phyloP scores from a whole-genome alignment of 2,113 vertebrate genomes.

The Accipiter virgatus region DNA sequence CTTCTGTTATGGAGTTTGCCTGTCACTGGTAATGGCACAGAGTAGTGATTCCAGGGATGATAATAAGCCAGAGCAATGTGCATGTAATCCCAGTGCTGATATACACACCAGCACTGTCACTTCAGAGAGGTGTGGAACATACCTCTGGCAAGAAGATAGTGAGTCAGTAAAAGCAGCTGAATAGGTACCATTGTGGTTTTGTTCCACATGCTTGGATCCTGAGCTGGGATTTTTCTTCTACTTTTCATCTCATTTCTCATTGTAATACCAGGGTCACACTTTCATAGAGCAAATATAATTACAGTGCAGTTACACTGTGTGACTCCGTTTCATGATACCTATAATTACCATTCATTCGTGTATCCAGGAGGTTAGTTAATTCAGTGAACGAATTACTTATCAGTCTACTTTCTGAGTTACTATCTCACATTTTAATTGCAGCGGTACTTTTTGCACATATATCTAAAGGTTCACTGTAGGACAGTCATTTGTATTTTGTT shows the following conservation, averaged over 20 bases:
- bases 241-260: conserved; percentile 12
- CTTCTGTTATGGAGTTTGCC: not conserved
- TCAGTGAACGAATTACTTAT: not conserved
- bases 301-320: not conserved
- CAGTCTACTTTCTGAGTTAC: not conserved
- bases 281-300: conserved; percentile 41
- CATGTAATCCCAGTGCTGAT: not conserved
- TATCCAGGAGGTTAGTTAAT: conserved; percentile 10
- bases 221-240: conserved; percentile 3
- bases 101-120: not conserved
- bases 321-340: conserved; percentile 24
- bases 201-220: not conserved
- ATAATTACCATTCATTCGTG: conserved; percentile 19
- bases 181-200: not conserved
- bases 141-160: not conserved
- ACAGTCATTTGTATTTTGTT: not conserved
- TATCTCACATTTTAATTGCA: not conserved
- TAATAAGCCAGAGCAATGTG: not conserved
- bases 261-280: not conserved
- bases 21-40: not conserved
- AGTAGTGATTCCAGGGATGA: not conserved
- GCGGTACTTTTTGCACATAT: not conserved
- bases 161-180: not conserved
- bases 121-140: not conserved
- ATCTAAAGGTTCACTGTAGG: not conserved